Base-by-base conservation (phyloP, 1,140 invertebrate genomes). In the Samia ricini region DNA sequence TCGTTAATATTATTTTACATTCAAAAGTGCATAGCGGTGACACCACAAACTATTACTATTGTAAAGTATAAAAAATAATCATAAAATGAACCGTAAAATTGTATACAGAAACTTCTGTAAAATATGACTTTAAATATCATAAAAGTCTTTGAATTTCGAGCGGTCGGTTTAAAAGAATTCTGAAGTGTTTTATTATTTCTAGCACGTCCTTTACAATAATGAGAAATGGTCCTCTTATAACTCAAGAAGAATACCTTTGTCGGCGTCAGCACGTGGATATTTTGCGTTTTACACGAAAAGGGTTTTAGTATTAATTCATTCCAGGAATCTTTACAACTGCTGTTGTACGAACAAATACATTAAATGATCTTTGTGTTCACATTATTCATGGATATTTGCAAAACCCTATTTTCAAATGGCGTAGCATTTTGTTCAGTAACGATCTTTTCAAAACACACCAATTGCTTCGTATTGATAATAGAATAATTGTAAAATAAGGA, bases 101-200 rank as follows among this genome's bases (percentile, higher is more conserved):
- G 42, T 52, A 61, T 42, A 60, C 69, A 21, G 51, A 77, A 77
- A 77, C 33, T 42, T 42, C 33, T 42, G 33, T 42, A 79, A 81
- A 85, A 81, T 79, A 82, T 81, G 69, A 81, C 72, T 83, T 79
- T 83, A 71, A 71, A 74, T 83, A 78, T 79, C 60, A 69, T 73
- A 78, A 76, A 76, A 61, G 74, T 67, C 73, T 73, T 76, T 63
- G 69, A 36, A 61, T 20, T 10, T 64, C 24, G 33, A 70, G 64
- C 52, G 68, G 69, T 66, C 64, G 54, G 60, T 66, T 66, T 60
- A 42, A 71, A 75, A 72, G 64, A 59, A 54, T 73, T 80, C 76
- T 67, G 64, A 73, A 64, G 59, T 61, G 62, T 77, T 83, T 80
- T 85, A 80, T 81, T 76, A 81, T 75, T 80, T 77, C 71, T 79